A percentile compares a stretch with the other conserved stretches of the same genome.
phyloP scores from a whole-genome alignment of 2,888 invertebrate genomes.

The Unio delphinus region DNA sequence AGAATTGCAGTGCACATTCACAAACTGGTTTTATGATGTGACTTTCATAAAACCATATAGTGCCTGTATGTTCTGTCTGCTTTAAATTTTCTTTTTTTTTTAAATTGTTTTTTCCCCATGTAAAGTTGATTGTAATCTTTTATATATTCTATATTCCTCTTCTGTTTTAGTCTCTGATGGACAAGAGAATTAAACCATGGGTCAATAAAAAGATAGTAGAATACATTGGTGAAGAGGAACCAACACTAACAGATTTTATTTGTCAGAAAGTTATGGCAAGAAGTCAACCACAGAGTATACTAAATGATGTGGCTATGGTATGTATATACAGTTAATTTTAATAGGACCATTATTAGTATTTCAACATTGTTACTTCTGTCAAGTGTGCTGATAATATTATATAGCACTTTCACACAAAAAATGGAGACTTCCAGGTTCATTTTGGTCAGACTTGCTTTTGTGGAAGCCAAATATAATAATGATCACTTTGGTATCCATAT shows the following conservation, averaged over 20 bases:
- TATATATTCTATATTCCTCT: slow-evolving; percentile 4
- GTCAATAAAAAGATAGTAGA: slow-evolving; percentile 99
- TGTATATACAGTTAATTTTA: slow-evolving; percentile 58
- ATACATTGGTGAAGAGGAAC: slow-evolving; percentile 99
- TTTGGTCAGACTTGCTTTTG: no score
- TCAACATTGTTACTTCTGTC: no score
- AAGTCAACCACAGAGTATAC: slow-evolving; percentile 92
- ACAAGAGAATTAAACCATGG: slow-evolving; percentile 98
- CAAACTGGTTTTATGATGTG: no score
- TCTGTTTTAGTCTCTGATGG: slow-evolving; percentile 82
- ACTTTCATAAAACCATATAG: not conserved
- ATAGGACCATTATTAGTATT: no score
- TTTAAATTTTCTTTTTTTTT: not conserved
- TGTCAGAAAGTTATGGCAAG: slow-evolving; percentile 97
- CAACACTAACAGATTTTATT: slow-evolving; percentile 98
- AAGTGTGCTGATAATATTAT: no score
- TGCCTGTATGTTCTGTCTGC: no score
- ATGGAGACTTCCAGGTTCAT: no score
- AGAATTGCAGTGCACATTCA: not conserved
- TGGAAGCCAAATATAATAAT: no score
- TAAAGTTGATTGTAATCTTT: not conserved
- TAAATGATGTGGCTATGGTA: slow-evolving; percentile 99
- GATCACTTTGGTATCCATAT: no score
- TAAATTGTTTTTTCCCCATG: no score
- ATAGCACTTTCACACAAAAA: no score